These are phyloP conservation scores for Drosophila serrata DNA, from an alignment of 1,140 invertebrate species.

Conservation along the genomic window DNA sequence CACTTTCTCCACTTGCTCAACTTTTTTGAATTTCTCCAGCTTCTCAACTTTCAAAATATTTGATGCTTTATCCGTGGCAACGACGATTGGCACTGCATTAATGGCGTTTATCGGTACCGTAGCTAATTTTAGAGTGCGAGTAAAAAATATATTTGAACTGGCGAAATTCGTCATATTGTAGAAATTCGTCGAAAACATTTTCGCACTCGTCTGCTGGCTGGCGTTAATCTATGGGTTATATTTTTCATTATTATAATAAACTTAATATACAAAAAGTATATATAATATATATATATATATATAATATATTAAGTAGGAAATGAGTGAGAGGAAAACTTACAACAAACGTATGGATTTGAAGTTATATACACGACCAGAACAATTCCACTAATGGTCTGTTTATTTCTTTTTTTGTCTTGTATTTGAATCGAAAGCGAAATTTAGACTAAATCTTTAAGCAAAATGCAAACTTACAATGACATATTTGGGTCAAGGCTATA, in stretches of 20 bases:
- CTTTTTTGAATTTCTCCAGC: background rate
- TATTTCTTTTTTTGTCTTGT: slow-evolving; percentile 20
- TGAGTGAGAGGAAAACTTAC: too few relatives aligned
- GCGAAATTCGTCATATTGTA: slow-evolving; percentile 70
- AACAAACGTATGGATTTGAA: slow-evolving; percentile 4
- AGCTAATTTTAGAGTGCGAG: background rate
- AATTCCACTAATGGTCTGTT: slow-evolving; percentile 5
- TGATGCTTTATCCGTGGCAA: background rate
- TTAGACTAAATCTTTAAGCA: background rate
- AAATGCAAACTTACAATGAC: background rate
- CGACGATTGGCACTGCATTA: background rate
- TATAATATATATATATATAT: too few relatives aligned
- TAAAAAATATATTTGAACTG: slow-evolving; percentile 38
- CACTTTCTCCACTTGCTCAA: background rate
- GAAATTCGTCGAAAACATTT: slow-evolving; percentile 62
- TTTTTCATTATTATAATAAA: too few relatives aligned
- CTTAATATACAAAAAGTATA: too few relatives aligned
- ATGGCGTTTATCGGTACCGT: background rate
- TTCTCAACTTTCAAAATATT: background rate
- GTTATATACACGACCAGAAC: slow-evolving; percentile 16
- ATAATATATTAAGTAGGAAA: too few relatives aligned
- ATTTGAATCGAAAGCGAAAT: slow-evolving; percentile 7
- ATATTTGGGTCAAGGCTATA: background rate
- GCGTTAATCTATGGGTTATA: background rate
- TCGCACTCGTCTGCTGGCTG: slow-evolving; percentile 4